Conservation (phyloP, 2,888 invertebrate species). For the Drosophila leonis region DNA sequence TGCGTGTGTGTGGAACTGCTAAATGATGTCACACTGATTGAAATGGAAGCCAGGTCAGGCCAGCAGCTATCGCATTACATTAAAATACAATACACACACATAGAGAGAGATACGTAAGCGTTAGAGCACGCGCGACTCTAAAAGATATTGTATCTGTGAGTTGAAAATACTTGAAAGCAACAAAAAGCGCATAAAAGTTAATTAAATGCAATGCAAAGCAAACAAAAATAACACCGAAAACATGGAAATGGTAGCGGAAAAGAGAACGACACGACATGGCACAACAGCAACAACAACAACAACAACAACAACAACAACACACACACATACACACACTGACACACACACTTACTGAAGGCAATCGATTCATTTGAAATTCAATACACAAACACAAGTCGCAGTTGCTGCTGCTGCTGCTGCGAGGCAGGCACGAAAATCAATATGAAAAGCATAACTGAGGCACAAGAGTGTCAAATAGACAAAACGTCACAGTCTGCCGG, state of each 20-base stretch:
- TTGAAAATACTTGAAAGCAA: conserved; percentile 53
- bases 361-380: conserved; percentile 83
- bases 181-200: conserved; percentile 80
- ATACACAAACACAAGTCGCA: conserved; percentile 75
- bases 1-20: not conserved
- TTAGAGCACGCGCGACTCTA: conserved; percentile 49
- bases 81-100: conserved; percentile 6
- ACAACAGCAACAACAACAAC: conserved; percentile 32
- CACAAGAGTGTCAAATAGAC: conserved; percentile 79
- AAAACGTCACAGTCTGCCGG: conserved; percentile 52
- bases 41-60: conserved; percentile 45
- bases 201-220: conserved; percentile 79
- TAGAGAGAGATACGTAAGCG: conserved; percentile 15
- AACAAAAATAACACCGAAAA: conserved; percentile 38
- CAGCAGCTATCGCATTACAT: conserved; percentile 57
- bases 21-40: conserved; percentile 66
- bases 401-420: not conserved
- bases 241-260: conserved; percentile 53
- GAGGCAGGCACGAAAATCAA: conserved; percentile 67
- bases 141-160: conserved; percentile 63
- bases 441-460: conserved; percentile 81
- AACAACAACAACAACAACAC: conserved; percentile 33
- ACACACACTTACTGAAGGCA: conserved; percentile 52
- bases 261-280: conserved; percentile 50
- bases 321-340: conserved; percentile 16